A percentile compares a stretch with the other conserved stretches of the same genome.
These are phyloP conservation scores for Agrochola lota DNA, from an alignment of 2,888 invertebrate species.

Conservation along the genomic window DNA sequence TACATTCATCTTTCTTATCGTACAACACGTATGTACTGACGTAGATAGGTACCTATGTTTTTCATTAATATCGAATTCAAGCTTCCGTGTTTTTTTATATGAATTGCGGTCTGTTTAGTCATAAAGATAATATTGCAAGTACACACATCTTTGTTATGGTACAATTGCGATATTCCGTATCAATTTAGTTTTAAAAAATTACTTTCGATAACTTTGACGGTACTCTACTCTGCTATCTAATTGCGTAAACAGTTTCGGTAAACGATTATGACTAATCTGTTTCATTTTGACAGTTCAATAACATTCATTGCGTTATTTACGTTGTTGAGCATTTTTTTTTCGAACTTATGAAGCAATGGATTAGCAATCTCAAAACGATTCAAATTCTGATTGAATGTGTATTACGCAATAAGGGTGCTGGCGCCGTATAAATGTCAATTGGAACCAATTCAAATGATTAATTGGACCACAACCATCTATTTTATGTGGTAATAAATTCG, in stretches of 20 bases:
- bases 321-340: no score
- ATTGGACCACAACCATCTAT: constrained; percentile 16
- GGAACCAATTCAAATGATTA: constrained; percentile 30
- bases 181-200: constrained; percentile 19
- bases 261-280: no score
- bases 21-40: constrained; percentile 18
- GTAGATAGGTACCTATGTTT: constrained; percentile 32
- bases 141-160: constrained; percentile 13
- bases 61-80: constrained; percentile 31
- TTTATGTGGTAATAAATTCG: constrained; percentile 39
- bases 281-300: no score
- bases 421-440: constrained; percentile 21
- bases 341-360: no score
- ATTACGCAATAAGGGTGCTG: no score
- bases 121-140: constrained; percentile 27
- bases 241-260: no score
- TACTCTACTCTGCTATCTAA: background rate
- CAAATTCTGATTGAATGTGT: no score
- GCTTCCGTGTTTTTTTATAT: constrained; percentile 44
- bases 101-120: constrained; percentile 12
- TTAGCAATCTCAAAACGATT: no score
- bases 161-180: constrained; percentile 2
- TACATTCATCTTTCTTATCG: constrained; percentile 65
- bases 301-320: no score
- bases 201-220: background rate